Conservation (phyloP, 2,888 invertebrate species). For the Lasioglossum figueresi region DNA sequence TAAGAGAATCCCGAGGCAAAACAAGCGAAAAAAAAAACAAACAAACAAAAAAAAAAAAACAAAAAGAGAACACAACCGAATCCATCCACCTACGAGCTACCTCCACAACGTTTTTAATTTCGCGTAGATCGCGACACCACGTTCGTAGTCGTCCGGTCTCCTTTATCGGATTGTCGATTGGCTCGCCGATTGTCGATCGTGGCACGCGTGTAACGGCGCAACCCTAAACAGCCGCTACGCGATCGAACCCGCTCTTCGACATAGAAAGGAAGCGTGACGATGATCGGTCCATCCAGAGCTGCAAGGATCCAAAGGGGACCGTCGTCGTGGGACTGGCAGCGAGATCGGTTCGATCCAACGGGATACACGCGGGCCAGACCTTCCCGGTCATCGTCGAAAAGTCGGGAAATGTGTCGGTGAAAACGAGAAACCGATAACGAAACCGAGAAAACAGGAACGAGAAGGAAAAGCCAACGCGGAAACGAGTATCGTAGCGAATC, state of each 20-base stretch:
- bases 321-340: slow-evolving; percentile 49
- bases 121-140: slow-evolving; percentile 36
- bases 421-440: not conserved
- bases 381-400: slow-evolving; percentile 8
- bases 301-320: slow-evolving; percentile 23
- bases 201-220: slow-evolving; percentile 20
- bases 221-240: slow-evolving; percentile 8
- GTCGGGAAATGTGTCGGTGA: slow-evolving; percentile 10
- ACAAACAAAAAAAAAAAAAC: too few relatives aligned
- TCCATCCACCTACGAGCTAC: slow-evolving; percentile 54
- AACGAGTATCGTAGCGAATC: slow-evolving; percentile 42
- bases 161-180: slow-evolving; percentile 24
- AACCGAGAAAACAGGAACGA: not conserved
- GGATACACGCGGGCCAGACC: slow-evolving; percentile 16
- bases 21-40: not conserved
- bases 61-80: slow-evolving; percentile 11
- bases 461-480: not conserved
- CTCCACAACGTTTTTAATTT: slow-evolving; percentile 39
- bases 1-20: slow-evolving; percentile 3
- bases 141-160: slow-evolving; percentile 43
- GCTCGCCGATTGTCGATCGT: slow-evolving; percentile 43
- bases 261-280: slow-evolving; percentile 27
- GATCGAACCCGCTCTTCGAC: slow-evolving; percentile 16
- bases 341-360: not conserved
- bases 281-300: slow-evolving; percentile 26